These are phyloP conservation scores for Pocillopora verrucosa DNA, from an alignment of 64 coral and sea anemone species.

Conservation along the genomic window DNA sequence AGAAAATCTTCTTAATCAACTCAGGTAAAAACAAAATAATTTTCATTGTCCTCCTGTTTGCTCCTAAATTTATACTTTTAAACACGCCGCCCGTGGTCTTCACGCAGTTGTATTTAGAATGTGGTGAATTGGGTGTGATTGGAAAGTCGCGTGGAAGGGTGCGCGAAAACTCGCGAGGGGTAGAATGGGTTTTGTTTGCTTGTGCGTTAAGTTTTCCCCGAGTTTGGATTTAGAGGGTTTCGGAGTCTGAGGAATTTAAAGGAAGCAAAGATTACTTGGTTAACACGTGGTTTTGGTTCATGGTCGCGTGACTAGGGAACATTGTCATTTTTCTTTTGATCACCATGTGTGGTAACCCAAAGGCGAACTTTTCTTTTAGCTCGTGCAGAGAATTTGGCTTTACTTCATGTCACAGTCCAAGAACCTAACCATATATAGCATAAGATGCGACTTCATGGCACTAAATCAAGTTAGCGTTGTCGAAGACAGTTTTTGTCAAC, in stretches of 20 bases:
- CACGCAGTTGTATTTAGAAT: not conserved
- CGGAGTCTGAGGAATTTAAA: too few species aligned
- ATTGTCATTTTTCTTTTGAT: not conserved
- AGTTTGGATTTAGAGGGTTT: too few species aligned
- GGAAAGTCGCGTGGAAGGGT: too few species aligned
- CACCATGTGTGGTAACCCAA: not conserved
- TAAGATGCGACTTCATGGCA: not conserved
- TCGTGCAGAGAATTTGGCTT: not conserved
- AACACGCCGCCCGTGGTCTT: not conserved
- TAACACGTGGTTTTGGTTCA: constrained; percentile 12
- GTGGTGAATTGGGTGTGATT: too few species aligned
- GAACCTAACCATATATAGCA: not conserved
- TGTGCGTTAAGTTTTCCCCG: too few species aligned
- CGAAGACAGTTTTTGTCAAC: not conserved
- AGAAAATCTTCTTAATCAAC: not conserved
- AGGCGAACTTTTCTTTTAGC: not conserved
- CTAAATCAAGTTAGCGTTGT: not conserved
- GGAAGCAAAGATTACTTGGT: too few species aligned
- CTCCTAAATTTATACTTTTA: not conserved
- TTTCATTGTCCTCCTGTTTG: not conserved
- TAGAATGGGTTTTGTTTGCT: too few species aligned
- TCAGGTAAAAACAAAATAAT: constrained; percentile 13
- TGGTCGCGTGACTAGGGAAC: constrained; percentile 5
- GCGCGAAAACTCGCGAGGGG: not conserved
- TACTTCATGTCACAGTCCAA: not conserved